Conservation (phyloP, 2,888 invertebrate species). For the Ochropleura leucogaster region DNA sequence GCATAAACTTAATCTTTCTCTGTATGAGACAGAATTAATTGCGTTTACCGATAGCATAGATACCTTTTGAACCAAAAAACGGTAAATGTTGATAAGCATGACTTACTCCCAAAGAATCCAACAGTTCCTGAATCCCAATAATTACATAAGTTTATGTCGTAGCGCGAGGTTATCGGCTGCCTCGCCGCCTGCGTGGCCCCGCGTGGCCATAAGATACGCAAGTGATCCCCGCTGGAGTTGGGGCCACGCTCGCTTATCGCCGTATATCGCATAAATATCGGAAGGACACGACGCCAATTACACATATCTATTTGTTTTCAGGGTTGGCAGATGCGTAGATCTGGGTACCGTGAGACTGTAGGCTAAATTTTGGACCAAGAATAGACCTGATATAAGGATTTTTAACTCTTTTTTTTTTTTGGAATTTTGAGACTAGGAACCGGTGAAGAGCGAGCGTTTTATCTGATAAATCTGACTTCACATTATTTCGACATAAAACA, state of each 20-base stretch:
- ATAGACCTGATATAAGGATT: not conserved
- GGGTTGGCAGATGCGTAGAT: constrained; percentile 50
- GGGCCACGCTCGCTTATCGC: constrained; percentile 55
- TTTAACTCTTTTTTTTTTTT: not conserved
- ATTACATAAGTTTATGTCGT: constrained; percentile 59
- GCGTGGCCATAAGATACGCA: constrained; percentile 53
- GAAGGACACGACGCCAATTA: constrained; percentile 67
- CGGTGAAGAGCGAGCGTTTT: not conserved
- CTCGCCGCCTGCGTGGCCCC: constrained; percentile 48
- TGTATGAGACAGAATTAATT: not conserved
- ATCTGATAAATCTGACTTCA: no score
- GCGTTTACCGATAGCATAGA: constrained; percentile 2
- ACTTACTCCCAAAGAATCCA: constrained; percentile 35
- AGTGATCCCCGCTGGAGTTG: constrained; percentile 50
- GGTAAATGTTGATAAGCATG: constrained; percentile 39
- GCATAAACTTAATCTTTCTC: not conserved
- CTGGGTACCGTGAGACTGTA: not conserved
- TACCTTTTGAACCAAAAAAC: constrained; percentile 18
- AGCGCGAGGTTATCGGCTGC: constrained; percentile 47
- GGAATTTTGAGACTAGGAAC: not conserved
- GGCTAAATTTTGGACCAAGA: not conserved
- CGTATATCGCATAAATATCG: constrained; percentile 67
- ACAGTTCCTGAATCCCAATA: constrained; percentile 52
- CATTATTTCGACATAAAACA: not conserved
- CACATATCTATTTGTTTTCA: constrained; percentile 60